These are phyloP conservation scores for Aphelenchoides fujianensis DNA, from an alignment of 1,140 invertebrate species.

Conservation along the genomic window DNA sequence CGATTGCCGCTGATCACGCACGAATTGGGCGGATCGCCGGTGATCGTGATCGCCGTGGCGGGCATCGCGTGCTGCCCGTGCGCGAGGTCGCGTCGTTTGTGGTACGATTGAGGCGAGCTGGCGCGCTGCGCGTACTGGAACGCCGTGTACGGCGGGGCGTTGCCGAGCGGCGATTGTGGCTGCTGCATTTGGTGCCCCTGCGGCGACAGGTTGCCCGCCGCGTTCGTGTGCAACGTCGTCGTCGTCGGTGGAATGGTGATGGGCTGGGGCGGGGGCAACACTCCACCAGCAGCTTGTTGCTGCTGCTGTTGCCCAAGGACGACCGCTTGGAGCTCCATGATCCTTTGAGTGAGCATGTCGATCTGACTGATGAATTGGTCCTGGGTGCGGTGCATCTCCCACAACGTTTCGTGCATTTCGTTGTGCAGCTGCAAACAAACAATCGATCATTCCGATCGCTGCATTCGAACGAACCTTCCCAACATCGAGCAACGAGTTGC, in stretches of 20 bases:
- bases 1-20: not conserved
- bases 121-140: not conserved
- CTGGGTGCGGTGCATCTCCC: conserved; percentile 62
- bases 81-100: not conserved
- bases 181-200: conserved; percentile 4
- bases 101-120: not conserved
- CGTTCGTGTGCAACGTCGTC: not conserved
- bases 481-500: conserved; percentile 60
- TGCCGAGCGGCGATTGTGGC: not conserved
- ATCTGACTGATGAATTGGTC: conserved; percentile 61
- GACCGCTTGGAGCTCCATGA: conserved; percentile 34
- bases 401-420: conserved; percentile 60
- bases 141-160: not conserved
- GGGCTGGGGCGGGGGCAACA: too few species aligned
- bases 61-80: not conserved
- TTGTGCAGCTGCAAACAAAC: conserved; percentile 52
- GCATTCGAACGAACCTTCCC: conserved; percentile 52
- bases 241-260: not conserved
- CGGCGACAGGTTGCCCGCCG: conserved; percentile 7
- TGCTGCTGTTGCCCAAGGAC: conserved; percentile 26
- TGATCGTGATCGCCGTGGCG: conserved; percentile 9
- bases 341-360: conserved; percentile 46
- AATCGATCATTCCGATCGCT: not conserved
- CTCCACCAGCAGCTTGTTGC: too few species aligned
- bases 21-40: conserved; percentile 5